Base-by-base conservation (phyloP, 2,113 vertebrate species). In the Ia io region DNA sequence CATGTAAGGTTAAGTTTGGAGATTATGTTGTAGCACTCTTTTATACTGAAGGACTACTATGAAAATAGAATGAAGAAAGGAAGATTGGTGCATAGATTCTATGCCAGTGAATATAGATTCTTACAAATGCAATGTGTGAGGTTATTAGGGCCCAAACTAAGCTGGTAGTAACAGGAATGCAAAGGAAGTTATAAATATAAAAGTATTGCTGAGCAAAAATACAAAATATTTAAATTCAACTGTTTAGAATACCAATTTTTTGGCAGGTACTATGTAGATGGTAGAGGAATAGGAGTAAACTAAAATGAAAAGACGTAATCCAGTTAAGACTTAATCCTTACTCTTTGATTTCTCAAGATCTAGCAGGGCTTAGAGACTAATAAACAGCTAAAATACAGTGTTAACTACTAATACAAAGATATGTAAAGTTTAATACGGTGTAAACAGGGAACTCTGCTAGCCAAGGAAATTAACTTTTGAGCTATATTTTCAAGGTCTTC, bases 221-320 rank as follows among this genome's bases (percentile, higher is more conserved):
- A 40, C 9, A n/a, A 80, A 44, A 49, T 32, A 51, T 96, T 88
- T 80, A 88, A 76, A 84, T 74, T 92, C 40, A 92, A 84, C 3
- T 74, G 70, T 44, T 92, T 32, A 80, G 30, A 94, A 93, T 32
- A 28, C 40, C 40, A 95, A 51, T 88, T 56, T 88, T 49, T 22
- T 25, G 20, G 7, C 42, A 88, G 11, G 32, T 77, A 59, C 28
- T 86, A 69, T 61, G 65, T 10, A 83, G 53, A 88, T 30, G 7
- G 49, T 37, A 78, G 23, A 59, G 20, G 40, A 69, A 77, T 0
- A 67, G 28, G 6, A 2, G 25, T 42, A 89, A 32, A 94, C 40
- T 74, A 90, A 92, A 93, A 95, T 79, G 40, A 44, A 94, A 84
- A 84, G 40, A 76, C 18, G 65, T 89, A 78, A 92, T 87, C 28